Evolutionary conservation across 1,140 invertebrate genomes (phyloP).

Genomic region (Platyscapa corneri): DNA sequence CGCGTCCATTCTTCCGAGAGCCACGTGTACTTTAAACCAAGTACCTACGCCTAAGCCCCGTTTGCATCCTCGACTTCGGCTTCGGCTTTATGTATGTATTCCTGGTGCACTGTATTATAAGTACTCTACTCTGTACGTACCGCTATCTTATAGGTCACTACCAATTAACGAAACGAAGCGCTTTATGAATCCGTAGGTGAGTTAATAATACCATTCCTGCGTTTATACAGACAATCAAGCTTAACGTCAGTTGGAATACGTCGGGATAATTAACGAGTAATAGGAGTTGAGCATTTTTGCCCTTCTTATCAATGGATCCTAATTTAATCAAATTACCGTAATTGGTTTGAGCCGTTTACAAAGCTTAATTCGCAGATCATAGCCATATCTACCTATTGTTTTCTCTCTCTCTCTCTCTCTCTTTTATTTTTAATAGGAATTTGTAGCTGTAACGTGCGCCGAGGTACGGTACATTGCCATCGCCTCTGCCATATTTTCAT

Average conservation of each 20-base stretch:
- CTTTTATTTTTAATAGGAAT: too few species aligned
- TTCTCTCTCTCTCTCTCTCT: too few species aligned
- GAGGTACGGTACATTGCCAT: too few species aligned
- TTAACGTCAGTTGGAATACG: background rate
- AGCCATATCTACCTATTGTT: background rate
- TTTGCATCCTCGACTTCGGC: background rate
- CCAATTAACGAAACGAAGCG: constrained; percentile 28
- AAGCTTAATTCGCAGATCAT: background rate
- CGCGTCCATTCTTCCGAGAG: constrained; percentile 18
- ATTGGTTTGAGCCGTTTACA: background rate
- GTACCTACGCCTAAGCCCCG: constrained; percentile 11
- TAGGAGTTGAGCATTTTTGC: background rate
- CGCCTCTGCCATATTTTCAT: too few species aligned
- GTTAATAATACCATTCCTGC: constrained; percentile 31
- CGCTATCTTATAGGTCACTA: too few species aligned
- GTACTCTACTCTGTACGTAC: too few species aligned
- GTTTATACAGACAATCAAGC: background rate
- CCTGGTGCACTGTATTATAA: background rate
- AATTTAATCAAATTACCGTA: background rate
- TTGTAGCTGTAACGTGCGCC: too few species aligned
- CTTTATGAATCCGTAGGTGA: constrained; percentile 11
- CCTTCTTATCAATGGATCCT: background rate
- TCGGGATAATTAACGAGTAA: background rate
- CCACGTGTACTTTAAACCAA: background rate
- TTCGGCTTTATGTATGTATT: background rate